phyloP scores from a whole-genome alignment of 2,888 invertebrate genomes.

The Cataglyphis rosenhaueri region DNA sequence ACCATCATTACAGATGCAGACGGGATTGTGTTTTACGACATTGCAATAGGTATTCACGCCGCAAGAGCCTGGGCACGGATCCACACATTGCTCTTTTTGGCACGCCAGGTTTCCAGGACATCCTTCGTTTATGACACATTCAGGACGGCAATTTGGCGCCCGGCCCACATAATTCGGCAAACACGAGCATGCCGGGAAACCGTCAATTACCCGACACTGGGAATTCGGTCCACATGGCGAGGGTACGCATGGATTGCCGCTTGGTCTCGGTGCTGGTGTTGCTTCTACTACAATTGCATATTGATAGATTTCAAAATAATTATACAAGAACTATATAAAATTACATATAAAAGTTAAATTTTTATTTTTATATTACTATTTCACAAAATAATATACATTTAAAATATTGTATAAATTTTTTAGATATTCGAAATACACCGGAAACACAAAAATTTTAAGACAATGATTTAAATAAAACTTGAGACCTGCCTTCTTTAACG shows the following conservation, averaged over 20 bases:
- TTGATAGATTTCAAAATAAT: background rate
- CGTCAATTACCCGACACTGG: conserved; percentile 92
- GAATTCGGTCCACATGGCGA: conserved; percentile 95
- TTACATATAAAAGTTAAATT: conserved; percentile 1
- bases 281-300: conserved; percentile 48
- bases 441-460: background rate
- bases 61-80: conserved; percentile 95
- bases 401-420: background rate
- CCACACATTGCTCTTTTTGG: conserved; percentile 92
- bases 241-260: conserved; percentile 91
- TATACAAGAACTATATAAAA: background rate
- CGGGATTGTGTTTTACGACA: conserved; percentile 93
- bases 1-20: conserved; percentile 92
- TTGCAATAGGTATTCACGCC: conserved; percentile 92
- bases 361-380: conserved; percentile 27
- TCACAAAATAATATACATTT: background rate
- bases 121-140: conserved; percentile 94
- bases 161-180: conserved; percentile 92
- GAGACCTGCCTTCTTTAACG: conserved; percentile 88
- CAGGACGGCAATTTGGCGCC: conserved; percentile 94
- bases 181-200: conserved; percentile 93
- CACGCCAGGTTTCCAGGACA: conserved; percentile 94
- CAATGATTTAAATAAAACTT: background rate
- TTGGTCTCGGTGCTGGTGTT: conserved; percentile 84
- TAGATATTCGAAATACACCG: background rate